Conservation (phyloP, 2,888 invertebrate genomes). For the Aquatica leii region DNA sequence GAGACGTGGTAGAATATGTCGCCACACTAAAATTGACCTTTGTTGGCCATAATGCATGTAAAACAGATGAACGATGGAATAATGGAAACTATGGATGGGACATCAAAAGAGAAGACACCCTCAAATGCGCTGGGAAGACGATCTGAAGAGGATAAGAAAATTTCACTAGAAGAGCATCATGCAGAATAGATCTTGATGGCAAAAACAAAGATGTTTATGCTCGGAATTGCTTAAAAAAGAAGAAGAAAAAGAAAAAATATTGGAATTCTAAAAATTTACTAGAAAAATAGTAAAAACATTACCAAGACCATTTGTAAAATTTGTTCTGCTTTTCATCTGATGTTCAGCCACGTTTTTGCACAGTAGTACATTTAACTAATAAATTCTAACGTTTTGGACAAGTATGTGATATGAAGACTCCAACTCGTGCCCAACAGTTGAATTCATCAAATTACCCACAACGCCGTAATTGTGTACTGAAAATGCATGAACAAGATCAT, state of each 20-base stretch:
- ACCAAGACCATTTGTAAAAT: too few relatives aligned
- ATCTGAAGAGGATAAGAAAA: neutral
- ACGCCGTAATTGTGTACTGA: too few relatives aligned
- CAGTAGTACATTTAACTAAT: too few relatives aligned
- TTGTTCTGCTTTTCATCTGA: too few relatives aligned
- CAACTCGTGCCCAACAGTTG: too few relatives aligned
- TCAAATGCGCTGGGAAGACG: conserved; percentile 6
- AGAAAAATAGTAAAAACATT: too few relatives aligned
- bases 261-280: too few relatives aligned
- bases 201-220: conserved; percentile 6
- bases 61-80: conserved; percentile 11
- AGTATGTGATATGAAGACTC: too few relatives aligned
- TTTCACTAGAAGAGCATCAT: neutral
- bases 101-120: neutral
- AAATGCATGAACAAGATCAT: too few relatives aligned
- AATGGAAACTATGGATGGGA: conserved; percentile 1
- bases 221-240: conserved; percentile 1
- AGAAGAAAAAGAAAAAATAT: conserved; percentile 7
- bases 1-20: neutral
- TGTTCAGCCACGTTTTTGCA: too few relatives aligned
- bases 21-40: conserved; percentile 3
- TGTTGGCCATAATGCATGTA: neutral
- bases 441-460: too few relatives aligned
- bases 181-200: conserved; percentile 6
- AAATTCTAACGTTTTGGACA: too few relatives aligned